A percentile compares a stretch with the other conserved stretches of the same genome.
These are phyloP conservation scores for Neoaliturus tenellus DNA, from an alignment of 2,888 invertebrate species.

Conservation along the genomic window DNA sequence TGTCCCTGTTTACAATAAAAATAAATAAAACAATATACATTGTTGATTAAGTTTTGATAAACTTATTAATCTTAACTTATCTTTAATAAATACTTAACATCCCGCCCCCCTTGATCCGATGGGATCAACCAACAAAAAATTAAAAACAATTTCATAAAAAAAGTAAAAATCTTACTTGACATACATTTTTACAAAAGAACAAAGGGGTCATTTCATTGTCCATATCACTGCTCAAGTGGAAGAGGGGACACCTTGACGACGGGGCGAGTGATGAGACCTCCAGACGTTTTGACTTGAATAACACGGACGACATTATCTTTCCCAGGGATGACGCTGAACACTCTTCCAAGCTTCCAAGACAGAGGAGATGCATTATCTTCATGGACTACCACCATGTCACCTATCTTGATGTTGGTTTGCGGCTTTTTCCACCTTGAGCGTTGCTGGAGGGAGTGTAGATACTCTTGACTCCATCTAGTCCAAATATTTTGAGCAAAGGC, in stretches of 20 bases:
- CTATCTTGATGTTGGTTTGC: conserved; percentile 36
- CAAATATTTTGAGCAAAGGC: conserved; percentile 62
- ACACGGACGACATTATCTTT: conserved; percentile 66
- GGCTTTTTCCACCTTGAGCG: conserved; percentile 49
- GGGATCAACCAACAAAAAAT: too few species aligned
- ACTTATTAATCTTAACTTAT: too few species aligned
- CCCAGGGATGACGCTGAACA: conserved; percentile 65
- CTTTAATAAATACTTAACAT: neutral
- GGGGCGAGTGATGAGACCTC: neutral
- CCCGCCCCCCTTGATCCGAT: neutral
- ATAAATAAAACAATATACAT: too few species aligned
- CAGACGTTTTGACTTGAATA: neutral
- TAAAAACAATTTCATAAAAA: neutral
- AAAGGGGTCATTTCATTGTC: neutral
- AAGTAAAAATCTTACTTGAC: neutral
- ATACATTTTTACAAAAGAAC: neutral
- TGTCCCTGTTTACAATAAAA: too few species aligned
- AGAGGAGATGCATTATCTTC: conserved; percentile 65
- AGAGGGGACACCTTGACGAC: neutral
- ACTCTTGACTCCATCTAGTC: conserved; percentile 65
- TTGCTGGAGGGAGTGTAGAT: conserved; percentile 61
- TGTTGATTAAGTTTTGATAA: too few species aligned
- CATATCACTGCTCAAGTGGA: neutral
- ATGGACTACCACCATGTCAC: conserved; percentile 66
- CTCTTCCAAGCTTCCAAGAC: conserved; percentile 66